Conservation (phyloP, 1,140 invertebrate species). For the Teleopsis dalmanni region DNA sequence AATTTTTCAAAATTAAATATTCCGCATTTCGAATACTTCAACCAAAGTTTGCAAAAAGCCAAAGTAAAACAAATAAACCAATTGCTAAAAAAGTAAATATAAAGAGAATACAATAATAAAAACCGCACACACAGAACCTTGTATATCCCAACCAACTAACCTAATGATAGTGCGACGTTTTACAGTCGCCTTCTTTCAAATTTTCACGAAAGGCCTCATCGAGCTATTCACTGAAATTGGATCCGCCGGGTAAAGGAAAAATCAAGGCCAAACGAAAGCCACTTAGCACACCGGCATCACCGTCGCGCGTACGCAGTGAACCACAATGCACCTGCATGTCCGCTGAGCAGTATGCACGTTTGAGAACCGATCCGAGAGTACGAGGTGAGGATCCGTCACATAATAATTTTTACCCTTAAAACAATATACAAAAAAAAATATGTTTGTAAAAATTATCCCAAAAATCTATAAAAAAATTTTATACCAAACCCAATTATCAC, state of each 20-base stretch:
- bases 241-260: conserved; percentile 78
- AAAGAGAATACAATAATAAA: conserved; percentile 9
- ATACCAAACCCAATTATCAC: neutral
- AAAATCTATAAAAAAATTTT: neutral
- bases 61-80: conserved; percentile 1
- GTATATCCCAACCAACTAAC: conserved; percentile 45
- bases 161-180: conserved; percentile 56
- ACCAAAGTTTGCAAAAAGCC: neutral
- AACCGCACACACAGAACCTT: conserved; percentile 46
- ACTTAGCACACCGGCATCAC: conserved; percentile 87
- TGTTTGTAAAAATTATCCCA: neutral
- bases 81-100: neutral
- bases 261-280: conserved; percentile 79
- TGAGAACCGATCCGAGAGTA: conserved; percentile 80
- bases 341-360: conserved; percentile 79
- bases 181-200: conserved; percentile 94
- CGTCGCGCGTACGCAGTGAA: conserved; percentile 71
- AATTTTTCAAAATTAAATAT: neutral
- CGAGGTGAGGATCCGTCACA: conserved; percentile 45
- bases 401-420: neutral
- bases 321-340: conserved; percentile 94
- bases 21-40: neutral
- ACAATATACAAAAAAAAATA: neutral
- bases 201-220: conserved; percentile 94
- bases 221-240: conserved; percentile 89